A percentile compares a stretch with the other conserved stretches of the same genome.
Evolutionary conservation across 1,140 invertebrate species (phyloP).

Genomic region (Wiebesia pumilae): DNA sequence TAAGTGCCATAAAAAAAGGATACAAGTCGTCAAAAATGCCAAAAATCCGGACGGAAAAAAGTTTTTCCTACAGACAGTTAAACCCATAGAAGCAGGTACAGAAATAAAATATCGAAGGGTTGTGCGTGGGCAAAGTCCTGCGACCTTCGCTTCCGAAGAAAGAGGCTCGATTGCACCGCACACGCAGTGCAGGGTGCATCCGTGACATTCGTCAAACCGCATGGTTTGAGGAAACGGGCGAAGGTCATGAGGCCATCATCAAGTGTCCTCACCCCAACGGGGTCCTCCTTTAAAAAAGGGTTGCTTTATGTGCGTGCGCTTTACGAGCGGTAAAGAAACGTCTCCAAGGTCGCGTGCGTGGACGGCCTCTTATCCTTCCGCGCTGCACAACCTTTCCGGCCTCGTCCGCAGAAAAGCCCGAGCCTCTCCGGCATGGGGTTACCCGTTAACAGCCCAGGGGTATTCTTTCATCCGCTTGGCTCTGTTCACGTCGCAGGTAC

Average conservation of each 20-base stretch:
- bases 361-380: constrained; percentile 60
- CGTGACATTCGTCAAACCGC: constrained; percentile 47
- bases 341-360: constrained; percentile 60
- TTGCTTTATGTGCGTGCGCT: constrained; percentile 61
- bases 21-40: neutral
- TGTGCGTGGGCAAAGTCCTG: neutral
- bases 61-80: neutral
- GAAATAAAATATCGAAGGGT: constrained; percentile 42
- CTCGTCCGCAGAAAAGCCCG: neutral
- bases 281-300: constrained; percentile 59
- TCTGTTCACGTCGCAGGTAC: constrained; percentile 49
- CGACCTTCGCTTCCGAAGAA: constrained; percentile 20
- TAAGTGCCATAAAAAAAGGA: constrained; percentile 39
- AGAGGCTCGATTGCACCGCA: neutral
- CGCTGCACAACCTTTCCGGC: neutral
- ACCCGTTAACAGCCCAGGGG: constrained; percentile 54
- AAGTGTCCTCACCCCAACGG: neutral
- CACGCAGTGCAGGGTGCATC: neutral
- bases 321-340: constrained; percentile 50
- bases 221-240: constrained; percentile 52
- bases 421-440: neutral
- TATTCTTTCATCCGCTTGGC: neutral
- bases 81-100: constrained; percentile 30
- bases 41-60: constrained; percentile 17
- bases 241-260: constrained; percentile 54